phyloP scores from a whole-genome alignment of 2,797 vertebrate species.

The Rhincodon typus region DNA sequence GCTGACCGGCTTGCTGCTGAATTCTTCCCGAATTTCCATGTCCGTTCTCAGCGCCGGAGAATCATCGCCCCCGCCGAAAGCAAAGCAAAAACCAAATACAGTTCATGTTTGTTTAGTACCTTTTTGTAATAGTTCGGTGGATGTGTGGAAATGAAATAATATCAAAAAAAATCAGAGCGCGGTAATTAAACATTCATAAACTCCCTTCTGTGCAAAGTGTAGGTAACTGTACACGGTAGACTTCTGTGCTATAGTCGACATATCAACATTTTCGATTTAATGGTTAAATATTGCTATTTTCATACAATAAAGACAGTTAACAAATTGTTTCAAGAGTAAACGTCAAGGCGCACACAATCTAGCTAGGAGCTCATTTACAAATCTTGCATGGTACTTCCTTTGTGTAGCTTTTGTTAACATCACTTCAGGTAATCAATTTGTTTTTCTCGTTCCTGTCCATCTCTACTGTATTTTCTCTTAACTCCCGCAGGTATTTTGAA shows the following conservation, averaged over 20 bases:
- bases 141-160: not conserved
- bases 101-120: not conserved
- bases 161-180: not conserved
- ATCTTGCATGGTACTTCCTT: not conserved
- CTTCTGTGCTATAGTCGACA: not conserved
- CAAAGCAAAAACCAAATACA: not conserved
- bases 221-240: not conserved
- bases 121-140: not conserved
- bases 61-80: not conserved
- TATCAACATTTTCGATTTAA: not conserved
- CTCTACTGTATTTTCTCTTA: not conserved
- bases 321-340: constrained; percentile 13
- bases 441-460: not conserved
- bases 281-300: not conserved
- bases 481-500: not conserved
- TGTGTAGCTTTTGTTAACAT: not conserved
- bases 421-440: too few relatives aligned
- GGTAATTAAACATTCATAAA: constrained; percentile 1
- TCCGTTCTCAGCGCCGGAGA: not conserved
- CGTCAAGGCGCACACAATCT: not conserved
- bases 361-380: not conserved
- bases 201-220: not conserved
- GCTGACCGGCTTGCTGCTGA: not conserved
- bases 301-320: not conserved
- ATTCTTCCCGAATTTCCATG: not conserved